Evolutionary conservation across 2,888 invertebrate genomes (phyloP), one percentile per base, ranked within the genome.

Genomic region (Eristalinus sepulchralis): DNA sequence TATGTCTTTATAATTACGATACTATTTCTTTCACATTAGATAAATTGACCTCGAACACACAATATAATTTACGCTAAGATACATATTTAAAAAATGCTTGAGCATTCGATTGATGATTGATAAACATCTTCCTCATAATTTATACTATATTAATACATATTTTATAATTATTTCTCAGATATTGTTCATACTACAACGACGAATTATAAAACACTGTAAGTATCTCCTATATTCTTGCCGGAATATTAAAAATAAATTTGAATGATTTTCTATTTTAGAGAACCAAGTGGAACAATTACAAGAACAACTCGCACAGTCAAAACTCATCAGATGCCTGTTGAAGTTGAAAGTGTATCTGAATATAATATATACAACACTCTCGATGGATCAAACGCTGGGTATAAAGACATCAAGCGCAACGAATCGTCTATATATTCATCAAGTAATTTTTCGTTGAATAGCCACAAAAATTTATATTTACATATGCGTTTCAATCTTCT

Each of bases 281-380:
- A 90, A 71, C 91, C 92, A 2, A 88, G 89, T 62, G 90, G 91
- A 39, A 90, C 88, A 4, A 88, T 91, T 11, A 90, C 91, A 36
- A 92, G 91, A 89, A 91, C 92, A 1, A 91, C 91, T 57, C 89
- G 90, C 27, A 89, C 92, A n/a, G 88, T 91, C 8, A 91, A 91
- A 88, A 90, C 91, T 6, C 89, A 89, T 59, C 88, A 89, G 5
- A 71, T 90, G 13, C 88, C 87, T 13, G 39, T 79, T 22, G 87
- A 87, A 67, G 67, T 84, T 17, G 84, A 88, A 85, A 71, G 83
- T 77, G 33, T 79, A 67, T 64, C 87, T 33, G 39, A 88, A 79
- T 78, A 88, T 72, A 81, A 83, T 57, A 27, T 79, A 53, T 71
- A 78, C 60, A 76, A 75, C 53, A 39, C 57, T 4, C 10, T 60